These are phyloP conservation scores for Labroides dimidiatus DNA, from an alignment of 2,797 vertebrate species.

Conservation along the genomic window DNA sequence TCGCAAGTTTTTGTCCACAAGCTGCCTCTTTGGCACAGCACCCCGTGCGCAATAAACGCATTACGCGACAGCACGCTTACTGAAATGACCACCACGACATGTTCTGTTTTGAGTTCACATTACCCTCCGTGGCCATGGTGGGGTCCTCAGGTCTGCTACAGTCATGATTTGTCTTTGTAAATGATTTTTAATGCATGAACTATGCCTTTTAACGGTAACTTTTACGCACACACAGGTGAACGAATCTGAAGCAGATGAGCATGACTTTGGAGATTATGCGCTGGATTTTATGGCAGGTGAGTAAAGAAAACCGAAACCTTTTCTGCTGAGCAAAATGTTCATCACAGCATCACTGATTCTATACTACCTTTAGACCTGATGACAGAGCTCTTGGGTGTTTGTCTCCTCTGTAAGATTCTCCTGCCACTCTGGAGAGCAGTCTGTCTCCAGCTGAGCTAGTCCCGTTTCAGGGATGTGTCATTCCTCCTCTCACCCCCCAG, in stretches of 20 bases:
- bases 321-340: neutral
- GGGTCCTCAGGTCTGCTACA: conserved; percentile 67
- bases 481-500: conserved; percentile 72
- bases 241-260: conserved; percentile 78
- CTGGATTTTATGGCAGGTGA: conserved; percentile 88
- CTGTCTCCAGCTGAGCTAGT: conserved; percentile 73
- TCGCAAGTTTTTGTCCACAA: conserved; percentile 25
- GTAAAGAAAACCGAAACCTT: conserved; percentile 35
- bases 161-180: rapidly evolving
- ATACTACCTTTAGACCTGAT: no score
- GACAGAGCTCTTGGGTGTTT: neutral
- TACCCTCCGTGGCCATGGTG: conserved; percentile 53
- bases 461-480: conserved; percentile 79
- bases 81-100: conserved; percentile 59
- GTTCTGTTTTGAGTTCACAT: conserved; percentile 27
- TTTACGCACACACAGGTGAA: conserved; percentile 74
- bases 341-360: no score
- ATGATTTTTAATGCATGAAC: neutral
- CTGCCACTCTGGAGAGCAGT: conserved; percentile 79
- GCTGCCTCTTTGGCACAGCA: conserved; percentile 37
- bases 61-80: conserved; percentile 6
- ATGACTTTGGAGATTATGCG: conserved; percentile 86
- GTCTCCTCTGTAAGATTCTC: conserved; percentile 78
- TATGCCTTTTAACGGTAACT: neutral
- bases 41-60: conserved; percentile 14